Conservation (phyloP, 2,888 invertebrate species). For the Muschampia plurimacula region DNA sequence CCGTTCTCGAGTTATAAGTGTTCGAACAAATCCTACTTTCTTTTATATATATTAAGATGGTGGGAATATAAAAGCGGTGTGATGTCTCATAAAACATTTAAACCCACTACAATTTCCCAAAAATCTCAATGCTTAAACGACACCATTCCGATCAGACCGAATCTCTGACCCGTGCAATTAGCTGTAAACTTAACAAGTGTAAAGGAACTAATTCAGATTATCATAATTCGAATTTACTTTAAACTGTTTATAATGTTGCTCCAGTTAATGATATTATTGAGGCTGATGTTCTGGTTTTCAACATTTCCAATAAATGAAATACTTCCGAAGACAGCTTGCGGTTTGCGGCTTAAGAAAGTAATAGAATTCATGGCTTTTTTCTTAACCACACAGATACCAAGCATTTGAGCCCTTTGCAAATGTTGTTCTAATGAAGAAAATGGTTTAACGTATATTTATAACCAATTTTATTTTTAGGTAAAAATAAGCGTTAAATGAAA, state of each 20-base stretch:
- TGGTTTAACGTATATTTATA: no score
- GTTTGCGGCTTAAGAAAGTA: neutral
- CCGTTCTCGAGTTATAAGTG: no score
- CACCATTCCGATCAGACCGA: slow-evolving; percentile 8
- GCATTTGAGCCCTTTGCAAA: neutral
- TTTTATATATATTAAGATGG: no score
- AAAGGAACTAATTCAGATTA: slow-evolving; percentile 25
- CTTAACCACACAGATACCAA: neutral
- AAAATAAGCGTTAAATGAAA: no score
- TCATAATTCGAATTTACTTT: slow-evolving; percentile 9
- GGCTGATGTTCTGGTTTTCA: neutral
- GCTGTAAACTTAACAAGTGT: slow-evolving; percentile 31
- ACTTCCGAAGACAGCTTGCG: neutral
- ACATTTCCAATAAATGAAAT: neutral
- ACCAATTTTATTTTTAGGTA: no score
- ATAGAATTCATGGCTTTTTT: neutral
- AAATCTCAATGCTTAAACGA: slow-evolving; percentile 1
- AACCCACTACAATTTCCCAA: neutral
- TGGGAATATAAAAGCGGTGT: no score
- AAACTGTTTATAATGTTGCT: slow-evolving; percentile 20
- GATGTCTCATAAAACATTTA: no score
- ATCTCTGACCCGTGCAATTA: slow-evolving; percentile 25
- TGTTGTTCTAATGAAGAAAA: no score
- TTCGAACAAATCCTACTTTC: no score
- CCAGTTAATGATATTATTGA: slow-evolving; percentile 5